A percentile compares a stretch with the other conserved stretches of the same genome.
These are phyloP conservation scores for Chanos chanos DNA, from an alignment of 2,797 vertebrate species.

Conservation along the genomic window DNA sequence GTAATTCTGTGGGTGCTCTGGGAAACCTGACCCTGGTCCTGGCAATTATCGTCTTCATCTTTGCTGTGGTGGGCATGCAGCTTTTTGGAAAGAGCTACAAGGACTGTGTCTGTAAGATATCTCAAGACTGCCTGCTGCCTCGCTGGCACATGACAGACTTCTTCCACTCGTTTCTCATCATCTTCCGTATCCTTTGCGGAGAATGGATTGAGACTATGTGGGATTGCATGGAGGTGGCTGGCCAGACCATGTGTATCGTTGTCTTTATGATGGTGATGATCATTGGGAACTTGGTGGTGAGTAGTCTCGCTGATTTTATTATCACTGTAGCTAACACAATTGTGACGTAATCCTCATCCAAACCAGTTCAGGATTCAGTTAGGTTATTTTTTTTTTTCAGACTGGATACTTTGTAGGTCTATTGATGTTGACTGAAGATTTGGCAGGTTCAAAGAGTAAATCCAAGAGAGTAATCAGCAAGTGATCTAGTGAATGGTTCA, in stretches of 20 bases:
- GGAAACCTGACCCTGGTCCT: conserved; percentile 92
- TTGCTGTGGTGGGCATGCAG: conserved; percentile 95
- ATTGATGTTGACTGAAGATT: no score
- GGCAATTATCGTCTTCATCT: conserved; percentile 96
- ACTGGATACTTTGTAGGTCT: no score
- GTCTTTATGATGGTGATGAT: conserved; percentile 97
- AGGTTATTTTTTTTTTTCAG: no score
- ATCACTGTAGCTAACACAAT: no score
- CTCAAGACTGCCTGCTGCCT: conserved; percentile 76
- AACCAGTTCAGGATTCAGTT: no score
- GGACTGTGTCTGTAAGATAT: conserved; percentile 89
- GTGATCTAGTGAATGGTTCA: no score
- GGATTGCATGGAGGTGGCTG: no score
- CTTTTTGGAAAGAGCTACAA: conserved; percentile 91
- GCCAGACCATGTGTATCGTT: conserved; percentile 83
- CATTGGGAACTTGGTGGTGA: conserved; percentile 94
- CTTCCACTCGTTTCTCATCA: conserved; percentile 94
- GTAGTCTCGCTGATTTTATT: conserved; percentile 44
- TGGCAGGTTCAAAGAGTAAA: not conserved
- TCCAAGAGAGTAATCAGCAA: no score
- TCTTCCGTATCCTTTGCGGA: conserved; percentile 92
- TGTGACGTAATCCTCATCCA: no score
- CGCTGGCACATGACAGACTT: conserved; percentile 98
- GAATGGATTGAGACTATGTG: no score
- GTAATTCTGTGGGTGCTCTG: conserved; percentile 89